Conservation (phyloP, 30 jellyfish, hydroid and myxozoan genomes). For the Cassiopea andromeda region DNA sequence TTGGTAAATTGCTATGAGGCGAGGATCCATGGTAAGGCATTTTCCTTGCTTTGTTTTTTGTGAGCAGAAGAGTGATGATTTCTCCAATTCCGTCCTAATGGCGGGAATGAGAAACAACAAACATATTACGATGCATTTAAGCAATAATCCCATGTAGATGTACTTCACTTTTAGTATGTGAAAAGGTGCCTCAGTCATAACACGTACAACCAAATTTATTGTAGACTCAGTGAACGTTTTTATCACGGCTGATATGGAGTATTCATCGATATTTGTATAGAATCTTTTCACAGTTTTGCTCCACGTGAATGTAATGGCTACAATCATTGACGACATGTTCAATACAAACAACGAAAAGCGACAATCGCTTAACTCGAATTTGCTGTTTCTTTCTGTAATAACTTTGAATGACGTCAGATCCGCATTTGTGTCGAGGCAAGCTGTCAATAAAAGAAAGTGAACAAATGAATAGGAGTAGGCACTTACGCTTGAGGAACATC, state of each 20-base stretch:
- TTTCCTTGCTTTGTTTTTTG: constrained; percentile 37
- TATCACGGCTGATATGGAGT: constrained; percentile 2
- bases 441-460: constrained; percentile 14
- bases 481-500: constrained; percentile 14
- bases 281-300: constrained; percentile 7
- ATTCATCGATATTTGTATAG: constrained; percentile 12
- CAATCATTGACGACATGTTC: background rate
- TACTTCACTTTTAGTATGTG: constrained; percentile 7
- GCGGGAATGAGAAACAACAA: constrained; percentile 32
- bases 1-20: constrained; percentile 74
- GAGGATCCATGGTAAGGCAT: constrained; percentile 80
- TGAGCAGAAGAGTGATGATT: constrained; percentile 64
- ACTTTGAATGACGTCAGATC: constrained; percentile 28
- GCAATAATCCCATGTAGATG: constrained; percentile 49
- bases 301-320: constrained; percentile 17
- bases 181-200: constrained; percentile 49
- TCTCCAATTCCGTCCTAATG: constrained; percentile 39
- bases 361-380: constrained; percentile 3
- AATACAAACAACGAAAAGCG: background rate
- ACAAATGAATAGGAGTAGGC: constrained; percentile 33
- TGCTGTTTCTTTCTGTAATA: constrained; percentile 17
- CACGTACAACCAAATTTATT: background rate
- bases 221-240: constrained; percentile 7
- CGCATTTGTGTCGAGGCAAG: constrained; percentile 48
- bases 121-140: constrained; percentile 1